Percentiles rank a stretch among this genome's conserved stretches.
Conservation (phyloP, 2,888 invertebrate species). For the Amphipyra berbera region DNA sequence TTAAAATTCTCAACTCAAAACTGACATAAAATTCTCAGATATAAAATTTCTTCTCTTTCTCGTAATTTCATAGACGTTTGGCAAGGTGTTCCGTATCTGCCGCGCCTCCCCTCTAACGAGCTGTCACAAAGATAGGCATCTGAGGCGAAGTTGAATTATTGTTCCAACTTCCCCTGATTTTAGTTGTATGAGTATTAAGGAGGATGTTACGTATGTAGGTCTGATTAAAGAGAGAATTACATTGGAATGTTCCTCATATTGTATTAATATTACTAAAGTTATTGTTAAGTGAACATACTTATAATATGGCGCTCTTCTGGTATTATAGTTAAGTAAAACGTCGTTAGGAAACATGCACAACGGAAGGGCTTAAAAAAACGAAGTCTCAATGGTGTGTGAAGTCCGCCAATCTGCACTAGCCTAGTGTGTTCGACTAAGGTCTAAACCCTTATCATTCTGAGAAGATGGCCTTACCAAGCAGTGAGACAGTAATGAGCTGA, state of each 20-base stretch:
- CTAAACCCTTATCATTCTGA: too few relatives aligned
- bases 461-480: too few relatives aligned
- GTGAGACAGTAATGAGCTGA: too few relatives aligned
- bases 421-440: too few relatives aligned
- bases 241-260: neutral
- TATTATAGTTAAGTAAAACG: too few relatives aligned
- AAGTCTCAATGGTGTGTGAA: too few relatives aligned
- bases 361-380: too few relatives aligned
- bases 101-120: conserved; percentile 59
- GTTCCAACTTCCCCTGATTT: conserved; percentile 46
- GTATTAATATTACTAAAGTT: neutral
- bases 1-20: neutral
- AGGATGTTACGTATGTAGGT: conserved; percentile 15
- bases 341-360: too few relatives aligned
- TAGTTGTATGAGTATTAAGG: conserved; percentile 35
- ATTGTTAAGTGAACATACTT: too few relatives aligned
- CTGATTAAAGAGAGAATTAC: neutral
- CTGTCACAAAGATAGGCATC: conserved; percentile 59
- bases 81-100: conserved; percentile 51
- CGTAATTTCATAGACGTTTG: conserved; percentile 54
- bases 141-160: conserved; percentile 60
- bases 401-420: too few relatives aligned
- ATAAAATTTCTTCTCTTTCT: conserved; percentile 22
- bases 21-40: neutral
- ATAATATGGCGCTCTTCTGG: too few relatives aligned